Base-by-base conservation (phyloP, 2,113 vertebrate genomes). In the Microcebus griseorufus region DNA sequence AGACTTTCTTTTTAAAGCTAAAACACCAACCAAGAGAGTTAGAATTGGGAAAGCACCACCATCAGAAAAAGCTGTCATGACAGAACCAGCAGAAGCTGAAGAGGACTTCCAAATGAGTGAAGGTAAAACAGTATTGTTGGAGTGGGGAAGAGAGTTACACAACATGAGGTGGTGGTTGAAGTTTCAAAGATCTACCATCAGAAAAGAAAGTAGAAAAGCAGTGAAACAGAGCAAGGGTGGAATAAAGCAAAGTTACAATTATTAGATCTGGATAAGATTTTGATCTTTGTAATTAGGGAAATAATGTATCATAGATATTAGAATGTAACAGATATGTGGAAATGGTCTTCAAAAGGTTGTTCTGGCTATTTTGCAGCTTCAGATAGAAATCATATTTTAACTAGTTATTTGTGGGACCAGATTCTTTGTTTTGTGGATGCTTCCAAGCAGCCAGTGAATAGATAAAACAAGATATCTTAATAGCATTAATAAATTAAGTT, bases 1-100 rank as follows among this genome's bases (percentile, higher is more conserved):
- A 88, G 93, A 64, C 76, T 97, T 96, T 96, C 27, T 96, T 62
- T 95, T 95, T 90, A 29, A 96, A 97, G 95, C 73, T 89, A 95
- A 97, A 92, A 29, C 70, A 1, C 70, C 97, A 86, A 42, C 93
- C 78, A 95, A 92, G 93, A 98, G 96, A 97, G 84, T 90, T 69
- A 64, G 97, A 85, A 73, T 96, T 53, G 80, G 89, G 64, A 96
- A 98, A 95, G 73, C 67, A 32, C 81, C 89, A 27, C 65, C 83
- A 34, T 45, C 94, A n/a, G 96, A 97, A 90, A 92, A 93, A 85
- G 67, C 84, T 95, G 9, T 92, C 80, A 51, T 42, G 55, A 32
- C 80, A 97, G 97, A 94, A 65, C 42, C 67, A 87, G 72, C 20
- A 14, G 90, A 90, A 95, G 69, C 23, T 11, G 79, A 95, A 92